Percentiles rank a stretch among this genome's conserved stretches.
phyloP scores from a whole-genome alignment of 2,797 vertebrate genomes.

The Tolypeutes matacus region DNA sequence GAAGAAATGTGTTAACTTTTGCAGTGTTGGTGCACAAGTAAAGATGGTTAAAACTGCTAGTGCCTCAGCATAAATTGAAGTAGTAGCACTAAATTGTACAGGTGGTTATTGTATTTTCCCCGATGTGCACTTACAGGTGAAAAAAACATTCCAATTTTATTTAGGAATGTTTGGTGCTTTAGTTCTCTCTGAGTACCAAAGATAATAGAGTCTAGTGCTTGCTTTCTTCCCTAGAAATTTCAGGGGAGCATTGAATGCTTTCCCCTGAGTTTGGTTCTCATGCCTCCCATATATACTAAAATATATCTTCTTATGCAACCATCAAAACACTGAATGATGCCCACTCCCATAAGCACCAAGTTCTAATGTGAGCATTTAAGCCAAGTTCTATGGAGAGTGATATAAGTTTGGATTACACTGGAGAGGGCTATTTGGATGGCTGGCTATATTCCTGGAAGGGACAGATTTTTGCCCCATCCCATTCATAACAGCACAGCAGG shows the following conservation, averaged over 20 bases:
- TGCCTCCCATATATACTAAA: background rate
- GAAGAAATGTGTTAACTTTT: background rate
- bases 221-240: background rate
- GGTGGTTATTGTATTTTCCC: background rate
- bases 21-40: background rate
- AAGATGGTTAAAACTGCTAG: no score
- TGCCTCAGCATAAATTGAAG: background rate
- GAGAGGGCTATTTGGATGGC: background rate
- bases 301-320: background rate
- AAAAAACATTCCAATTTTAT: background rate
- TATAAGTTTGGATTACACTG: background rate
- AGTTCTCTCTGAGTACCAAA: background rate
- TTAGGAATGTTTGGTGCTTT: background rate
- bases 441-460: background rate
- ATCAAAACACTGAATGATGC: background rate
- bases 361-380: background rate
- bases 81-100: background rate
- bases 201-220: background rate
- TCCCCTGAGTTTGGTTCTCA: background rate
- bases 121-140: background rate
- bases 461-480: background rate
- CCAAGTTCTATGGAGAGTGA: background rate
- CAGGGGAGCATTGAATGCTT: background rate
- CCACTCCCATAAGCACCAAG: background rate
- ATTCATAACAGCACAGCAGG: background rate